Conservation (phyloP, 2,113 vertebrate genomes). For the Erythrocebus patas region DNA sequence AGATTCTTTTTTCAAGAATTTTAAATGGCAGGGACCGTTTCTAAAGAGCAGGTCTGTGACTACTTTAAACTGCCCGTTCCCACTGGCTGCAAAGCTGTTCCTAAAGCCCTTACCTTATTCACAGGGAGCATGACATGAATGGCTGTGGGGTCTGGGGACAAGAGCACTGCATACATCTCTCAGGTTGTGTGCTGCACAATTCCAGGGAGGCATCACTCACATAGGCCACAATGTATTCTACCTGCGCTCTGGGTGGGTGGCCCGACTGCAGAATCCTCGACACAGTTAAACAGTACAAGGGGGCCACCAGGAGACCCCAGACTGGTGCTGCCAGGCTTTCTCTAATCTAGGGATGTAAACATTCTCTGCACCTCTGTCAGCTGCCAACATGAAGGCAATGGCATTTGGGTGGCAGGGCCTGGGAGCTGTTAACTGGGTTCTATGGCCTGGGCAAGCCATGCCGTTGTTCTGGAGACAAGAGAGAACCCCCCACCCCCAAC, state of each 20-base stretch:
- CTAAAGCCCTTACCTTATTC: slow-evolving; percentile 28
- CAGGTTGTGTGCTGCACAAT: neutral
- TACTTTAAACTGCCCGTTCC: neutral
- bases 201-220: neutral
- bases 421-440: neutral
- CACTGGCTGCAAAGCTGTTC: neutral
- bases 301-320: neutral
- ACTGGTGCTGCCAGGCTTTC: neutral
- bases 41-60: neutral
- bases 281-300: neutral
- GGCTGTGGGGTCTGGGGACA: neutral
- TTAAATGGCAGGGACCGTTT: slow-evolving; percentile 1
- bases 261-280: neutral
- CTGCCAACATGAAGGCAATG: neutral
- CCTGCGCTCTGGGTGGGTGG: neutral
- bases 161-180: neutral
- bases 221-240: neutral
- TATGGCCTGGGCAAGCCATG: neutral
- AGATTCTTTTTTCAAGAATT: neutral
- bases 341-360: neutral
- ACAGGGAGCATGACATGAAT: neutral
- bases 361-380: neutral
- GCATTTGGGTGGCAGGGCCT: neutral
- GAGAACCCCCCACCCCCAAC: neutral
- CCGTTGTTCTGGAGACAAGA: neutral